These are phyloP conservation scores for Malaclemys terrapin DNA, from an alignment of 2,113 vertebrate genomes.

Conservation along the genomic window DNA sequence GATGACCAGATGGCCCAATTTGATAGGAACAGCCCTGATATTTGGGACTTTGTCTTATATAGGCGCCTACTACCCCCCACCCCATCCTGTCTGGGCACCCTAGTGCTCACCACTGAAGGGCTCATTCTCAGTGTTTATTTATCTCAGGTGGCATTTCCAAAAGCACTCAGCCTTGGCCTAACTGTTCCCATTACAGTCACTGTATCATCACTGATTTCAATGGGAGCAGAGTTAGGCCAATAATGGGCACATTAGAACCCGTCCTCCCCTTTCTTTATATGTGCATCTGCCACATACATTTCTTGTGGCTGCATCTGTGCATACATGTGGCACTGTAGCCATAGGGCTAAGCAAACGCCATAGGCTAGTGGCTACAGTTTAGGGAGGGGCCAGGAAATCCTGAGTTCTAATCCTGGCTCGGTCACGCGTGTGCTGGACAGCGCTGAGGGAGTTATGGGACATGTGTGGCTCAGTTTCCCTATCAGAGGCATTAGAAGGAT, in stretches of 20 bases:
- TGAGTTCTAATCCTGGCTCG: neutral
- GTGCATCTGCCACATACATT: neutral
- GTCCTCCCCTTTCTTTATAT: neutral
- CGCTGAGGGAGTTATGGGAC: neutral
- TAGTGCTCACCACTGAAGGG: too few species aligned
- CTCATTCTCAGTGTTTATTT: too few species aligned
- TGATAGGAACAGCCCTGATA: too few species aligned
- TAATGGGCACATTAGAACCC: too few species aligned
- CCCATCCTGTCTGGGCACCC: neutral
- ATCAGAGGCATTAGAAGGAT: neutral
- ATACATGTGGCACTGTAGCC: neutral
- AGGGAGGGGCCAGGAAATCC: neutral
- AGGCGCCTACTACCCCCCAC: too few species aligned
- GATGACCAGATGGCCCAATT: too few species aligned
- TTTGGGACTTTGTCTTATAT: too few species aligned
- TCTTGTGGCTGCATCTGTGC: neutral
- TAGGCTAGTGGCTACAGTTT: too few species aligned
- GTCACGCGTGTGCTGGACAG: neutral
- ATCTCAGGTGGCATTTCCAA: too few species aligned
- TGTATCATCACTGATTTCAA: neutral
- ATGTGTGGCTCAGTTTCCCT: neutral
- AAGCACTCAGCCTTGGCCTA: too few species aligned
- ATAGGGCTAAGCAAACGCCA: too few species aligned
- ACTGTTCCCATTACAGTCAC: too few species aligned
- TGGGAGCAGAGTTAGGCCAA: neutral